Base-by-base conservation (phyloP, 37 sponge, comb jelly and placozoan genomes). In the Mnemiopsis leidyi region DNA sequence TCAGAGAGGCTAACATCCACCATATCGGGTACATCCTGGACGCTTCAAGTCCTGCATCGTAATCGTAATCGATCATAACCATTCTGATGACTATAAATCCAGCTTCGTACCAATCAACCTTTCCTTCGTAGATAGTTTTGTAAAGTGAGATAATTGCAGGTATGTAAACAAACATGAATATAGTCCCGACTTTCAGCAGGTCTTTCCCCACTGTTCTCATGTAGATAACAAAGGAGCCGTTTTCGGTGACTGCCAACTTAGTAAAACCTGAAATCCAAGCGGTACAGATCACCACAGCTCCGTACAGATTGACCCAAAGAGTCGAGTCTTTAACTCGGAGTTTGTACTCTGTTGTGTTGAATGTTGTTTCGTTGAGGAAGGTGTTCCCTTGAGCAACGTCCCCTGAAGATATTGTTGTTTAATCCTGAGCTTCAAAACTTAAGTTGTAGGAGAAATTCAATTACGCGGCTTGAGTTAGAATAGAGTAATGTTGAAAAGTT, bases 171-270 rank as follows among this genome's bases (percentile, higher is more conserved):
- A 71, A 71, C 30, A 71, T 71, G 75, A 71, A 71, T 29, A 71
- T 71, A 2, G 75, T 71, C n/a, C 75, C 75, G 3, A 71, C 75
- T 18, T 71, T 71, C 30, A 28, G 2, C 75, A 71, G 30, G 75
- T 71, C 75, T 25, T 13, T 71, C 3, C 75, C 75, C 5, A 71
- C 21, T 13, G 75, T 71, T n/a, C 75, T 71, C 75, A 71, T 71
- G 75, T 71, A 71, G 75, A 71, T 71, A 3, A 71, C 75, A 71
- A 71, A 71, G 30, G 75, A 71, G 75, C 75, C 75, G 75, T 71
- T 71, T 18, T 71, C 30, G n/a, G 75, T 71, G 75, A 71, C 75
- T 23, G 75, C 25, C 20, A 71, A 71, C 75, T 71, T 71, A 5
- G 75, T 28, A 28, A 71, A 71, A 5, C 75, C 75, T 29, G 75